Evolutionary conservation across 2,797 vertebrate species (phyloP).

Genomic region (Myiotriccus ornatus): DNA sequence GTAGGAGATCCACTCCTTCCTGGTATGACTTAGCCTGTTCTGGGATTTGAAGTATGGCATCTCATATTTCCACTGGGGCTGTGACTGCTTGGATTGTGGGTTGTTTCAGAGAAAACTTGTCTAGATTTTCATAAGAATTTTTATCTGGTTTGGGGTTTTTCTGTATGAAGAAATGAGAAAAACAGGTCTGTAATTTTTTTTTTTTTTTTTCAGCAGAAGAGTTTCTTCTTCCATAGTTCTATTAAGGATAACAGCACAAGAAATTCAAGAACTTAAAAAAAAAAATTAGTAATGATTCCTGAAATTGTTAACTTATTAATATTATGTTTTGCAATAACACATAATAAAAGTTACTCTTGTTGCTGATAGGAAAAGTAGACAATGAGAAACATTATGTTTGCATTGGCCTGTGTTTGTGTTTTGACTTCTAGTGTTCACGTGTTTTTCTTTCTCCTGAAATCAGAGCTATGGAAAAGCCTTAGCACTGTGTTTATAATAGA

Average conservation of each 20-base stretch:
- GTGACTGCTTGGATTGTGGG: background rate
- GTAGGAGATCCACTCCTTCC: background rate
- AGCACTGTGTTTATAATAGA: conserved; percentile 1
- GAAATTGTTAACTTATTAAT: background rate
- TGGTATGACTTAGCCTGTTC: background rate
- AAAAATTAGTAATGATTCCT: background rate
- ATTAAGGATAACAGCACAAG: background rate
- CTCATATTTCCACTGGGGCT: background rate
- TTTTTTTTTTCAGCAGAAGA: background rate
- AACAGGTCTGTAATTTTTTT: accelerated
- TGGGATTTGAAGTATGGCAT: background rate
- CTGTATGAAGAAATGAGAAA: background rate
- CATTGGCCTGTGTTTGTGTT: background rate
- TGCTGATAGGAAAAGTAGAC: background rate
- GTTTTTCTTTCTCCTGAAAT: background rate
- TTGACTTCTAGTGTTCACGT: background rate
- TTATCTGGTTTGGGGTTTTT: background rate
- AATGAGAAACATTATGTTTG: background rate
- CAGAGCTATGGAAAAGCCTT: background rate
- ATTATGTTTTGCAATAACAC: background rate
- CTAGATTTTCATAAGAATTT: background rate
- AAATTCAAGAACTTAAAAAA: background rate
- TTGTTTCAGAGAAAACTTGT: background rate
- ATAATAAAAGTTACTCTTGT: background rate
- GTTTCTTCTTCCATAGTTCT: background rate